phyloP scores from a whole-genome alignment of 2,888 invertebrate genomes.

The Margaritifera margaritifera region DNA sequence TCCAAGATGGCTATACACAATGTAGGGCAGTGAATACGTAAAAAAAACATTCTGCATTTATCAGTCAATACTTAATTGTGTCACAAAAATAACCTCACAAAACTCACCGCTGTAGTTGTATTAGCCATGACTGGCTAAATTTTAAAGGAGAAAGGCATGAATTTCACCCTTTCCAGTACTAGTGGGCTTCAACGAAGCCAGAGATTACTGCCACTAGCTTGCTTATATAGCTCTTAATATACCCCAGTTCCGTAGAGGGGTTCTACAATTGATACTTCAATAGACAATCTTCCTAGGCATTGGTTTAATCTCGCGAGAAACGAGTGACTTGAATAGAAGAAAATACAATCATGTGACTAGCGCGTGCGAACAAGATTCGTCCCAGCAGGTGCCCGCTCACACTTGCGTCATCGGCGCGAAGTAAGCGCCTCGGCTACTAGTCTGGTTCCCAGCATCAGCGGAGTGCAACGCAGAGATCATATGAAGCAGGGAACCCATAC shows the following conservation, averaged over 20 bases:
- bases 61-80: not conserved
- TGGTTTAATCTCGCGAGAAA: constrained; percentile 9
- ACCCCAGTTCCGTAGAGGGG: constrained; percentile 47
- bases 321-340: too few relatives aligned
- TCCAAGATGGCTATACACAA: not conserved
- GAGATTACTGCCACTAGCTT: constrained; percentile 41
- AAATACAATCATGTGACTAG: too few relatives aligned
- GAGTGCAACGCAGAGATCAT: too few relatives aligned
- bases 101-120: constrained; percentile 53
- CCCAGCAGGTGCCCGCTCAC: too few relatives aligned
- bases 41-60: too few relatives aligned
- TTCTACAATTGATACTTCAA: constrained; percentile 29
- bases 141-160: constrained; percentile 11
- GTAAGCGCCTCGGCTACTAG: too few relatives aligned
- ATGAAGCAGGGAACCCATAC: too few relatives aligned
- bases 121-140: constrained; percentile 40
- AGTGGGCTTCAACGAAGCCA: constrained; percentile 61
- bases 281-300: constrained; percentile 10
- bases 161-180: constrained; percentile 13
- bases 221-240: constrained; percentile 62
- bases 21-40: too few relatives aligned
- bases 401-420: too few relatives aligned
- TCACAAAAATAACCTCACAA: not conserved
- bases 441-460: too few relatives aligned
- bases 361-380: too few relatives aligned